phyloP scores from a whole-genome alignment of 2,797 vertebrate genomes.

The Monodelphis domestica region DNA sequence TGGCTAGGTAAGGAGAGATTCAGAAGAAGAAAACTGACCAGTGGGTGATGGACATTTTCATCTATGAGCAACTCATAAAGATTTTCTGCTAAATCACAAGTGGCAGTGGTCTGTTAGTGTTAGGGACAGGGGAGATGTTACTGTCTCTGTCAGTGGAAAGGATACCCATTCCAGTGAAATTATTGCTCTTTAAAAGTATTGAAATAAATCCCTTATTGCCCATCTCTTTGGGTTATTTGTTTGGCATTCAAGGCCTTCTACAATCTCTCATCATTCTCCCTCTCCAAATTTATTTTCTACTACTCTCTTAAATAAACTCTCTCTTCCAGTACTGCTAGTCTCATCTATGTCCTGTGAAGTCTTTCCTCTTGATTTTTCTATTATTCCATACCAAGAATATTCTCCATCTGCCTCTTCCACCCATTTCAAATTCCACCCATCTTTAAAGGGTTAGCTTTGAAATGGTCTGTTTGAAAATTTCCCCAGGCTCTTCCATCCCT shows the following conservation, averaged over 20 bases:
- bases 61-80: not conserved
- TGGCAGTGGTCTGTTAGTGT: not conserved
- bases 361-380: not conserved
- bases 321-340: not conserved
- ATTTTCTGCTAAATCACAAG: not conserved
- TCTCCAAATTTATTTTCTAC: not conserved
- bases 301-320: not conserved
- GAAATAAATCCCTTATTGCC: not conserved
- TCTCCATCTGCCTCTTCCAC: not conserved
- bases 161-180: not conserved
- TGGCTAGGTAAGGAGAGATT: not conserved
- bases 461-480: not conserved
- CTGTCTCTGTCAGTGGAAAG: not conserved
- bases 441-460: not conserved
- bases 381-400: not conserved
- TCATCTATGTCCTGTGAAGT: not conserved
- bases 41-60: not conserved
- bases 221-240: not conserved
- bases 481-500: not conserved
- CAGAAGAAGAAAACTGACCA: not conserved
- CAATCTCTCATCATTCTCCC: not conserved
- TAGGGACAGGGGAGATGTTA: not conserved
- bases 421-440: not conserved
- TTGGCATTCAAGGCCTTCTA: not conserved
- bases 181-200: not conserved